These are phyloP conservation scores for Nibea albiflora DNA, from an alignment of 2,113 vertebrate genomes.

Conservation along the genomic window DNA sequence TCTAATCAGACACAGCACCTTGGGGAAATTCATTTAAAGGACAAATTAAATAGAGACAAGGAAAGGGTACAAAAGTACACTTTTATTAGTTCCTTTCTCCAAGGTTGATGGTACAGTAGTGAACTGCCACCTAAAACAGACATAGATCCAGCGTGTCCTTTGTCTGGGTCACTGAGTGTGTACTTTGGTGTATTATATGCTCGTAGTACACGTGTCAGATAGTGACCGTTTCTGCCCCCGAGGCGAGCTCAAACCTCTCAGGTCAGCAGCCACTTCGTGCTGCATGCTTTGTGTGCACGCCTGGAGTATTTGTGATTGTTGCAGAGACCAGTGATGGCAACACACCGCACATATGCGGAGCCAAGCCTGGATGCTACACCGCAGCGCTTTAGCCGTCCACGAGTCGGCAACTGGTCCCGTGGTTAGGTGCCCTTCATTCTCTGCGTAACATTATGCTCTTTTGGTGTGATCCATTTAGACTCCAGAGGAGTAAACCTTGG, in stretches of 20 bases:
- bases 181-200: conserved; percentile 34
- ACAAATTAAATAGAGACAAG: conserved; percentile 60
- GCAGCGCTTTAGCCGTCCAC: conserved; percentile 31
- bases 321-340: conserved; percentile 17
- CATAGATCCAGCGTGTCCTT: conserved; percentile 63
- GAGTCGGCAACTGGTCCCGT: conserved; percentile 32
- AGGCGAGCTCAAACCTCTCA: conserved; percentile 46
- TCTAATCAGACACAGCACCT: conserved; percentile 32
- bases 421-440: conserved; percentile 19
- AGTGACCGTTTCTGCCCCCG: conserved; percentile 37
- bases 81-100: conserved; percentile 60
- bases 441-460: conserved; percentile 26
- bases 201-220: conserved; percentile 35
- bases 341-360: not conserved
- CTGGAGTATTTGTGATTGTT: conserved; percentile 49
- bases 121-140: conserved; percentile 43
- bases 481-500: conserved; percentile 39
- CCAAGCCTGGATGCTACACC: conserved; percentile 46
- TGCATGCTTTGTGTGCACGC: conserved; percentile 47
- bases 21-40: conserved; percentile 65
- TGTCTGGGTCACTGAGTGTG: conserved; percentile 48
- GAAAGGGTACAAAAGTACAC: conserved; percentile 48
- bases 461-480: conserved; percentile 41
- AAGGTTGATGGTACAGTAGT: conserved; percentile 63
- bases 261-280: conserved; percentile 51